These are phyloP conservation scores for Dione vanillae DNA, from an alignment of 2,888 invertebrate species.

Conservation along the genomic window DNA sequence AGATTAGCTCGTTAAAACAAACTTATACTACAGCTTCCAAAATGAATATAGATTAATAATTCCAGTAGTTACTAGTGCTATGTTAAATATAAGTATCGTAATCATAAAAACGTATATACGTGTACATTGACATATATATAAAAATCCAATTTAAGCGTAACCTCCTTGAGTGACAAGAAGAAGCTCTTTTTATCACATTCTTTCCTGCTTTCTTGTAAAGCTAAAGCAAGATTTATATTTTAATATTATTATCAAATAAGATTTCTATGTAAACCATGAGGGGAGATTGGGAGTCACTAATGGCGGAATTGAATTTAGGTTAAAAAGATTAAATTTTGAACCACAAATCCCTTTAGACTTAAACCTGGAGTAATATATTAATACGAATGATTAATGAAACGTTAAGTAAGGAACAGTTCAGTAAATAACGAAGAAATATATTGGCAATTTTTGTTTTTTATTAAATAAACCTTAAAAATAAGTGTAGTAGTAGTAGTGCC, in stretches of 20 bases:
- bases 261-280: slow-evolving; percentile 16
- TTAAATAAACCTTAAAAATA: too few species aligned
- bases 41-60: too few species aligned
- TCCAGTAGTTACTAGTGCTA: too few species aligned
- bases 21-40: too few species aligned
- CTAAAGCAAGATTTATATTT: slow-evolving; percentile 24
- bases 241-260: slow-evolving; percentile 27
- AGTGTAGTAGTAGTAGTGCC: too few species aligned
- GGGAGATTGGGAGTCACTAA: slow-evolving; percentile 21
- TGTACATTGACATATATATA: slow-evolving; percentile 56
- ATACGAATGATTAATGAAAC: neutral
- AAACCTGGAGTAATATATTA: neutral
- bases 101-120: slow-evolving; percentile 59
- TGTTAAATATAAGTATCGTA: too few species aligned
- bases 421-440: too few species aligned
- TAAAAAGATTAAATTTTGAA: slow-evolving; percentile 21
- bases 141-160: slow-evolving; percentile 56
- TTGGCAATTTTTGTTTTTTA: too few species aligned
- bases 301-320: slow-evolving; percentile 17
- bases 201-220: slow-evolving; percentile 10
- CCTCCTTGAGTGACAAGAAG: slow-evolving; percentile 47
- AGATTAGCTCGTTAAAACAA: too few species aligned
- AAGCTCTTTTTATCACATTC: slow-evolving; percentile 33
- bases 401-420: neutral
- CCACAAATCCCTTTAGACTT: slow-evolving; percentile 5